Percentiles rank a stretch among this genome's conserved stretches.
These are phyloP conservation scores for Pogonognathellus flavescens DNA, from an alignment of 1,140 invertebrate genomes.

Conservation along the genomic window DNA sequence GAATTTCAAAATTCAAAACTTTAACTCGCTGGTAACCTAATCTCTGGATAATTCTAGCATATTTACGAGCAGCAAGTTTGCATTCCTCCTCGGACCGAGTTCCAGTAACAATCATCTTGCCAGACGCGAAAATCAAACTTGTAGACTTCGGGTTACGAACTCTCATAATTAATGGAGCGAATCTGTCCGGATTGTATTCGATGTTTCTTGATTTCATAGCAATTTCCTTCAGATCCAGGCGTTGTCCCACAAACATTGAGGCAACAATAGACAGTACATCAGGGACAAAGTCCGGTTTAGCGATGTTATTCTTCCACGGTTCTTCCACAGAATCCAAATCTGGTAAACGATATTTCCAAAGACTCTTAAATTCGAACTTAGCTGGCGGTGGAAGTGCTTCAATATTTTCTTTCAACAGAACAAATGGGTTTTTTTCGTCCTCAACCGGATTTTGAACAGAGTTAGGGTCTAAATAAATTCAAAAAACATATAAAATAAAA, in stretches of 20 bases:
- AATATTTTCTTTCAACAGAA: background rate
- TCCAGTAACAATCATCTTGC: conserved; percentile 77
- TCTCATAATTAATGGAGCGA: conserved; percentile 76
- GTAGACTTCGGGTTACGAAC: conserved; percentile 75
- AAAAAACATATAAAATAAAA: background rate
- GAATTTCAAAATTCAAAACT: conserved; percentile 48
- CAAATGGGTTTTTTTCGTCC: background rate
- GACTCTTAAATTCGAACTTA: conserved; percentile 14
- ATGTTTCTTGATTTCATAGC: conserved; percentile 75
- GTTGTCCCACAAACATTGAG: conserved; percentile 71
- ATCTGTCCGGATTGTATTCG: conserved; percentile 76
- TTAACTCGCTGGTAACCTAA: conserved; percentile 71
- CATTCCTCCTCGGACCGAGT: conserved; percentile 75
- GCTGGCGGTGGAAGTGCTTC: background rate
- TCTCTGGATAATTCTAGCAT: conserved; percentile 75
- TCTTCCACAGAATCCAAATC: background rate
- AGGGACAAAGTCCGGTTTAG: conserved; percentile 32
- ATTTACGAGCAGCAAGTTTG: conserved; percentile 73
- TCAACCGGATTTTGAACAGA: background rate
- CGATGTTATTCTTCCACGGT: conserved; percentile 2
- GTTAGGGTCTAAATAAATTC: background rate
- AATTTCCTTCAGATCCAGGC: conserved; percentile 71
- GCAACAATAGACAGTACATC: conserved; percentile 69
- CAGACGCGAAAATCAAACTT: conserved; percentile 75
- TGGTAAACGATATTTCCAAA: conserved; percentile 13